Evolutionary conservation across 2,113 vertebrate species (phyloP), one percentile per base, ranked within the genome.

Genomic region (Burhinus bistriatus): DNA sequence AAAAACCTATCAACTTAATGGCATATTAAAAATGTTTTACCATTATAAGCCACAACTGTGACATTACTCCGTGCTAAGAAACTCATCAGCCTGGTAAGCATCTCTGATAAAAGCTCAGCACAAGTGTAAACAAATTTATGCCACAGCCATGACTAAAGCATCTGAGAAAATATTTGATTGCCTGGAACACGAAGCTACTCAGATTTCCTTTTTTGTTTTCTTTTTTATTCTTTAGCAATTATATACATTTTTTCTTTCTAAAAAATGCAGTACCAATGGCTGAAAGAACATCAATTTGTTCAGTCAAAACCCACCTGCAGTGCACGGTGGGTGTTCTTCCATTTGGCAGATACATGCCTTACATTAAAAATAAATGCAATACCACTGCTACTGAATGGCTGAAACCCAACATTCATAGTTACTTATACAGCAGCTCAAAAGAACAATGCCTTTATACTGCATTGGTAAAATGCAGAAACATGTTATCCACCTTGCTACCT

Each of bases 301-400:
- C 69, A 90, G 42, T 51, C 42, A 90, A 69, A 90, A 45, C 27
- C 36, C 62, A 80, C 75, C 75, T 38, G 15, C 23, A 45, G 73
- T 38, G 61, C 55, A 52, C 25, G 70, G 76, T 57, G 64, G 47
- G 40, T 92, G 59, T 75, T 87, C 86, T 59, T 90, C 32, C 78
- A 82, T 72, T 91, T 92, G 82, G 66, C 82, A 96, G 62, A 90
- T 83, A 65, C 47, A 83, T 55, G 52, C 29, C n/a, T 83, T 38
- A n/a, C 65, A 52, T 72, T 68, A 88, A 93, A 95, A 89, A 52
- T 59, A 97, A 90, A 94, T 52, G 77, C 38, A 89, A 68, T 11
- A 22, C 11, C 49, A 75, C 70, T 80, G 55, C 47, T 94, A n/a
- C 47, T 80, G 66, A 94, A 51, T 8, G 30, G 90, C 51, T 94